Evolutionary conservation across 2,797 vertebrate genomes (phyloP).

Genomic region (Channa striata): DNA sequence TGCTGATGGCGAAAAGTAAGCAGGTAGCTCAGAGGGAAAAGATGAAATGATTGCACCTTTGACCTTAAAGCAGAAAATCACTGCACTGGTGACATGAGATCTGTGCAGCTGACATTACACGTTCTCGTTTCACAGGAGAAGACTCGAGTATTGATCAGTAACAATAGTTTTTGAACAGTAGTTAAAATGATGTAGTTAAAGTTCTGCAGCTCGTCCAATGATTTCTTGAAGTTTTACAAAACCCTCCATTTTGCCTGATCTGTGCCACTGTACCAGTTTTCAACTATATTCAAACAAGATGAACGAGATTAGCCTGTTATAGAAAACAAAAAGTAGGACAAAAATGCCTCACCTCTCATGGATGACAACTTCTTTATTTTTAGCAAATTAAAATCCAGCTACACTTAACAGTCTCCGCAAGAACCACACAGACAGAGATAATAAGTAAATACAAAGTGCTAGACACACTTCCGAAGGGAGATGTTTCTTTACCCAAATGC

Average conservation of each 20-base stretch:
- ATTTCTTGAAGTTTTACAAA: not conserved
- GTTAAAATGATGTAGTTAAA: not conserved
- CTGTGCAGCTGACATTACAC: not conserved
- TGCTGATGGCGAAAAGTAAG: conserved; percentile 51
- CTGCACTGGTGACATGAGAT: conserved; percentile 24
- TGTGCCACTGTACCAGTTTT: conserved; percentile 29
- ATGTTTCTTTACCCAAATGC: too few relatives aligned
- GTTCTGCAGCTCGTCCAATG: not conserved
- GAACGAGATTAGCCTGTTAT: conserved; percentile 33
- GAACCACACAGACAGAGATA: not conserved
- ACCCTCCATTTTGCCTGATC: conserved; percentile 15
- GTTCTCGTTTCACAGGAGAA: not conserved
- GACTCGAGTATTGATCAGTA: not conserved
- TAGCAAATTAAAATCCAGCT: conserved; percentile 25
- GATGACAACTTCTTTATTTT: conserved; percentile 32
- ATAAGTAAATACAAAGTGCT: too few relatives aligned
- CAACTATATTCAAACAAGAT: conserved; percentile 31
- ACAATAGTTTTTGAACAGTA: not conserved
- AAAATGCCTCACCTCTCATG: conserved; percentile 34
- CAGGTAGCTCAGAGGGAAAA: conserved; percentile 32
- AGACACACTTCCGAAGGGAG: too few relatives aligned
- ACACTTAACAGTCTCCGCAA: not conserved
- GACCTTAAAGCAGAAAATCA: conserved; percentile 38
- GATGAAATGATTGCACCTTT: conserved; percentile 55
- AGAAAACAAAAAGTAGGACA: conserved; percentile 58